Percentiles rank a stretch among this genome's conserved stretches.
These are phyloP conservation scores for Nomada goodeniana DNA, from an alignment of 2,888 invertebrate genomes.

Conservation along the genomic window DNA sequence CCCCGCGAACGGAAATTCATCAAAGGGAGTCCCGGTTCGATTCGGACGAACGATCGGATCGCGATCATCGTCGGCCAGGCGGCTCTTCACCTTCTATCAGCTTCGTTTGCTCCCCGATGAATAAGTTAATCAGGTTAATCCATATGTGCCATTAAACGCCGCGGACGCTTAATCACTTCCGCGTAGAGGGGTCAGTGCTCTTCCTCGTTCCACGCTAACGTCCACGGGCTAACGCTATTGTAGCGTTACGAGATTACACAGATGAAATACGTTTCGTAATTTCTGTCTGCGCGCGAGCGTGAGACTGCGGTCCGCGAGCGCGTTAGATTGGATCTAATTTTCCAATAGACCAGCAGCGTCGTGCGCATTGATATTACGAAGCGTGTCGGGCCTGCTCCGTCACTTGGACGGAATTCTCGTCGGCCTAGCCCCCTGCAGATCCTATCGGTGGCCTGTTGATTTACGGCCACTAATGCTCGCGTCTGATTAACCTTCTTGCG, in stretches of 20 bases:
- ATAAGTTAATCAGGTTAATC: constrained; percentile 73
- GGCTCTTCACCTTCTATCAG: constrained; percentile 38
- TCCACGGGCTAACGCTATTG: constrained; percentile 45
- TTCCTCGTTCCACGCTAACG: constrained; percentile 61
- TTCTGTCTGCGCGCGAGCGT: constrained; percentile 70
- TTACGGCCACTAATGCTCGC: background rate
- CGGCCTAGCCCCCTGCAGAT: background rate
- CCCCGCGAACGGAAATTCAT: background rate
- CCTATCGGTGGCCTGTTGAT: constrained; percentile 21
- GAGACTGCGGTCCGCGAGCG: constrained; percentile 59
- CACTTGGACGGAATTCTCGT: constrained; percentile 18
- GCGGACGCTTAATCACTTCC: constrained; percentile 69
- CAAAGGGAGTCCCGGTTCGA: no score
- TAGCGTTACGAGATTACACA: constrained; percentile 56
- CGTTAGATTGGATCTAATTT: constrained; percentile 74
- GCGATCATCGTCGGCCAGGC: constrained; percentile 33
- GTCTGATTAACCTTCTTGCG: constrained; percentile 25
- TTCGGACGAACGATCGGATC: constrained; percentile 39
- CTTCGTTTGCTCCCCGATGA: constrained; percentile 61
- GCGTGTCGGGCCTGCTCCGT: constrained; percentile 1
- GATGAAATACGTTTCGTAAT: constrained; percentile 67
- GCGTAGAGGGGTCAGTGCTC: constrained; percentile 69
- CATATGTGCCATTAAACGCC: constrained; percentile 66
- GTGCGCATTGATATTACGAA: constrained; percentile 36
- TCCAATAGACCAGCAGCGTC: constrained; percentile 60